These are phyloP conservation scores for Agrenia bidenticulata DNA, from an alignment of 2,888 invertebrate genomes.

Conservation along the genomic window DNA sequence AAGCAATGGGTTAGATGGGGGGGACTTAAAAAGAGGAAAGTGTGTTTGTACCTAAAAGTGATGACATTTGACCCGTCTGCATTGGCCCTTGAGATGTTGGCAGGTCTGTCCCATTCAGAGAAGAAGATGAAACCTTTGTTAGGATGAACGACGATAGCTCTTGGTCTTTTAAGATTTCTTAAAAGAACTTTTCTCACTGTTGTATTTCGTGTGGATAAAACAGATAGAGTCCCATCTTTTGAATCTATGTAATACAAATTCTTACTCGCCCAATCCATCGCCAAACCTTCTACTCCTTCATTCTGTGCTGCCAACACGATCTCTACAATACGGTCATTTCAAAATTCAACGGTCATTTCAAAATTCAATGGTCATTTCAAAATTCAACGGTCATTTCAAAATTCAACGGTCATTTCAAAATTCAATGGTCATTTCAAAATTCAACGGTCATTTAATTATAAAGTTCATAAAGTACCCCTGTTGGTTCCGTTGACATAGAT, in stretches of 20 bases:
- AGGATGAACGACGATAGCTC: conserved; percentile 96
- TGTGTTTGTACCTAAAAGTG: conserved; percentile 83
- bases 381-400: too few species aligned
- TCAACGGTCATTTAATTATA: too few species aligned
- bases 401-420: too few species aligned
- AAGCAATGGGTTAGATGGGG: too few species aligned
- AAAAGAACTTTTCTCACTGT: conserved; percentile 79
- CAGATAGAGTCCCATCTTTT: conserved; percentile 89
- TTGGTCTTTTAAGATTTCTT: conserved; percentile 84
- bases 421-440: too few species aligned
- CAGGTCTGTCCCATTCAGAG: conserved; percentile 94
- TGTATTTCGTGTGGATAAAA: conserved; percentile 82
- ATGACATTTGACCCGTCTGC: conserved; percentile 84
- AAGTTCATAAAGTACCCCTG: conserved; percentile 62
- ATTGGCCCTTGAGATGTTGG: conserved; percentile 90
- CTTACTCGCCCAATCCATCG: conserved; percentile 93
- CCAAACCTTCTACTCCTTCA: conserved; percentile 92
- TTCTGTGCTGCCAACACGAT: conserved; percentile 94
- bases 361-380: too few species aligned
- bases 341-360: too few species aligned
- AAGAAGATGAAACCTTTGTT: conserved; percentile 84
- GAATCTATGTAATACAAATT: conserved; percentile 95
- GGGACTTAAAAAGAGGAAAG: too few species aligned
- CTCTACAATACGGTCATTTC: too few species aligned
- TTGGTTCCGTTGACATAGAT: conserved; percentile 58